A percentile compares a stretch with the other conserved stretches of the same genome.
These are phyloP conservation scores for Peromyscus polionotus DNA, from an alignment of 2,113 vertebrate genomes.

Conservation along the genomic window DNA sequence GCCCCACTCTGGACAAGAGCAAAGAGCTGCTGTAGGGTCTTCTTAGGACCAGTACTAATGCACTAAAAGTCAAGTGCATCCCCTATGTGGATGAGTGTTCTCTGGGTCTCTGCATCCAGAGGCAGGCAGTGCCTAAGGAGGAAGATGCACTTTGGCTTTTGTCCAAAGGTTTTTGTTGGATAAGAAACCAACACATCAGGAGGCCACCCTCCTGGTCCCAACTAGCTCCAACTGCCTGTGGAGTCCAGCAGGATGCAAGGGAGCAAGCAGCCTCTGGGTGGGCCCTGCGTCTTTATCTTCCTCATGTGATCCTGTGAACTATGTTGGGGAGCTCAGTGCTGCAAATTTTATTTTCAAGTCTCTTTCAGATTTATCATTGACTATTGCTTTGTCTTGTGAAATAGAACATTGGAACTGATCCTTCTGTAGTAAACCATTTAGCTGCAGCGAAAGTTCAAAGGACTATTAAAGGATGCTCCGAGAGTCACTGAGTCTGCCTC, in stretches of 20 bases:
- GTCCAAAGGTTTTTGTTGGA: not conserved
- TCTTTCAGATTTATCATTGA: not conserved
- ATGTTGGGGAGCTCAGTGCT: not conserved
- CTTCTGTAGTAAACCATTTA: not conserved
- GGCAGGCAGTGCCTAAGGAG: not conserved
- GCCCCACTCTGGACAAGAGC: not conserved
- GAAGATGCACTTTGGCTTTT: not conserved
- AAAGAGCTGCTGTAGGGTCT: not conserved
- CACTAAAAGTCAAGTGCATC: not conserved
- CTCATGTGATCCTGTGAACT: not conserved
- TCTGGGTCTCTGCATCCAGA: not conserved
- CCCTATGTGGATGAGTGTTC: not conserved
- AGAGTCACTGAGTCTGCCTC: not conserved
- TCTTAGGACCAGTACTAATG: not conserved
- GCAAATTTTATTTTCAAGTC: not conserved
- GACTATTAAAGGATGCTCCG: not conserved
- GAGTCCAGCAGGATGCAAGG: not conserved
- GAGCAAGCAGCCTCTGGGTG: no score
- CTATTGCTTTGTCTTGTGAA: conserved; percentile 5
- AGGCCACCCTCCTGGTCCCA: not conserved
- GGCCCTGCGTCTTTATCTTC: not conserved
- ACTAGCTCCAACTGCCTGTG: no score
- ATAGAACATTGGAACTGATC: not conserved
- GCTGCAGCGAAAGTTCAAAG: not conserved
- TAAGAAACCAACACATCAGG: not conserved